Evolutionary conservation across 92 coral and sea anemone species (phyloP), one percentile per base, ranked within the genome.

Genomic region (Umimayanthus kanabou): DNA sequence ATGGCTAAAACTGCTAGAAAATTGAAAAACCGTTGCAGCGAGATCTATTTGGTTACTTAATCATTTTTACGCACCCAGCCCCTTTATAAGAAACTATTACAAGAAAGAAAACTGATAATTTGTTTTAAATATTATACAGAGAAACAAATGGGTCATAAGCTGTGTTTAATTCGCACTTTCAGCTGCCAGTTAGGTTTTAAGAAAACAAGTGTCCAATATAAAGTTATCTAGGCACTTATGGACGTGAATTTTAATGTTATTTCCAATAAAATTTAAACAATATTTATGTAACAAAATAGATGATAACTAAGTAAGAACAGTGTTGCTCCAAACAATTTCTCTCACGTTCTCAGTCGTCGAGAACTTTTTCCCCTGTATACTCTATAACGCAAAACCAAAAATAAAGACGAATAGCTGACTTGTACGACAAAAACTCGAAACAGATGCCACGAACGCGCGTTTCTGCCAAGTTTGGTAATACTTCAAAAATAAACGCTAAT

Each of bases 61-160:
- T 40, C 7, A 11, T 7, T 45, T 11, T 47, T n/a, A 22, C 58
- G 83, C 42, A 49, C 53, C 69, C 29, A 50, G 6, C 37, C 28
- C 57, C 25, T 53, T 30, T 80, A 80, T 80, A 55, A 66, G 26
- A 39, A 16, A 80, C 2, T 78, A 2, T 50, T 50, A 16, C 18
- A 5, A 18, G 26, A 80, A 43, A 77, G 14, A 79, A 53, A 79
- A 55, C 53, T 45, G 40, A 77, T n/a, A 25, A 43, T 45, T 77
- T 77, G 81, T 77, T 77, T 77, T 77, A 5, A 77, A 47, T 43
- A 25, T 77, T 77, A n/a, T 47, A 28, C 58, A 39, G 58, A 45
- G 30, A 77, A 49, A 55, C 70, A 80, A 80, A 80, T 39, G 15
- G 57, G 22, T 8, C 20, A 29, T 73, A 53, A 80, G 61, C 84